Percentiles rank a stretch among this genome's conserved stretches.
These are phyloP conservation scores for Dascillus cervinus DNA, from an alignment of 2,888 invertebrate species.

Conservation along the genomic window DNA sequence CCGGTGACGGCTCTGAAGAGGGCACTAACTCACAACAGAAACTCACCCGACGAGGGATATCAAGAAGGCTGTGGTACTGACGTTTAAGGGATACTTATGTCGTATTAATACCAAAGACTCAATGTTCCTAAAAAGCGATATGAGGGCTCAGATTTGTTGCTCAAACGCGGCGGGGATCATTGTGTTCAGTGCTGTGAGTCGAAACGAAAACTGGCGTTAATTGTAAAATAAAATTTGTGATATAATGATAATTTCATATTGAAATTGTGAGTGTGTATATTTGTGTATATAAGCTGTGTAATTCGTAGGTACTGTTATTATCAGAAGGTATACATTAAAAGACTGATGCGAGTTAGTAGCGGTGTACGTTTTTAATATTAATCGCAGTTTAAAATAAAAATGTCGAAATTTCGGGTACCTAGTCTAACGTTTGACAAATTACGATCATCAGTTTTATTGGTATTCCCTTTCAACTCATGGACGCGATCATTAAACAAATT, in stretches of 20 bases:
- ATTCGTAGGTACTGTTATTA: constrained; percentile 21
- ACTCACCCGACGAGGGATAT: constrained; percentile 85
- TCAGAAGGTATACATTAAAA: constrained; percentile 35
- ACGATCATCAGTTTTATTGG: too few species aligned
- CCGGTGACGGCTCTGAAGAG: constrained; percentile 80
- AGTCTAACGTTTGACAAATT: too few species aligned
- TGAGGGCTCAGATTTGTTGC: constrained; percentile 11
- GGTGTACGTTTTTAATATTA: too few species aligned
- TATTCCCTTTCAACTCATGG: constrained; percentile 14
- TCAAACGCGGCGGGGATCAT: constrained; percentile 15
- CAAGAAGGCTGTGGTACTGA: constrained; percentile 91
- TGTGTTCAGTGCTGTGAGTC: constrained; percentile 18
- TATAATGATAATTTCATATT: too few species aligned
- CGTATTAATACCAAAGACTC: constrained; percentile 23
- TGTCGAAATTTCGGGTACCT: too few species aligned
- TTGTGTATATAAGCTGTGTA: too few species aligned
- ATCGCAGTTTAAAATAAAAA: too few species aligned
- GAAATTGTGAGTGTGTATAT: too few species aligned
- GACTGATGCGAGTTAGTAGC: too few species aligned
- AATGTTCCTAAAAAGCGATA: constrained; percentile 18
- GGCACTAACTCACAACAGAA: constrained; percentile 73
- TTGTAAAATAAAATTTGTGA: constrained; percentile 16
- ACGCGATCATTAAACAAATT: constrained; percentile 15
- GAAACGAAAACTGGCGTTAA: constrained; percentile 1
- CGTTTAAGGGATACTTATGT: constrained; percentile 51